Evolutionary conservation across 92 coral and sea anemone genomes (phyloP), one percentile per base, ranked within the genome.

Genomic region (Palythoa caribaeorum): DNA sequence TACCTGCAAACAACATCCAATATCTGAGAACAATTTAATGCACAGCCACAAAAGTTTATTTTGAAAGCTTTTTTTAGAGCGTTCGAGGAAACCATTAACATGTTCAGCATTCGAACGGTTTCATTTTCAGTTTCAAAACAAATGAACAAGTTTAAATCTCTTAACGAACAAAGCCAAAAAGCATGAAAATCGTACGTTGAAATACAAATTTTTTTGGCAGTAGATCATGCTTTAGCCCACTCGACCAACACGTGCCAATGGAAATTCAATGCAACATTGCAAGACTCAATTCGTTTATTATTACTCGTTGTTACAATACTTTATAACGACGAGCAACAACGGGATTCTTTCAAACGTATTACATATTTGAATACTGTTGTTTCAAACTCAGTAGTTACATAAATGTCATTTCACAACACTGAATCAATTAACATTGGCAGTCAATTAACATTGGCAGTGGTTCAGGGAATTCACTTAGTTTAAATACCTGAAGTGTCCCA

Each of bases 401-500:
- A 28, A 28, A 28, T 28, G 28, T 28, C 16, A 59, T 17, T 59
- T 59, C 65, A 14, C 19, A 44, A 44, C 7, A 28, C 28, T 28
- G 28, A 44, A 44, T 8, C 50, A 44, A 44, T 44, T 44, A 44
- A 8, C 7, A 44, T 44, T 44, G 50, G 50, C 50, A 44, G 50
- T 44, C 50, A 44, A 44, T 44, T 44, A 44, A 8, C 7, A 44
- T 44, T 44, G 50, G 50, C 50, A 44, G 50, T 44, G 15, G 13
- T 19, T 11, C 14, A 65, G 40, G 51, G 21, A 12, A 20, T 71
- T 11, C 1, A 36, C 38, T 38, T 52, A 38, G 14, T 17, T 51
- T 47, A 17, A 17, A 69, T 54, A 92, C 94, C 94, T 69, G 94
- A 92, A 7, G 94, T 92, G 84, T 92, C 94, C 94, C 94, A 92